Evolutionary conservation across 2,888 invertebrate genomes (phyloP).

Genomic region (Campoplex capitator): DNA sequence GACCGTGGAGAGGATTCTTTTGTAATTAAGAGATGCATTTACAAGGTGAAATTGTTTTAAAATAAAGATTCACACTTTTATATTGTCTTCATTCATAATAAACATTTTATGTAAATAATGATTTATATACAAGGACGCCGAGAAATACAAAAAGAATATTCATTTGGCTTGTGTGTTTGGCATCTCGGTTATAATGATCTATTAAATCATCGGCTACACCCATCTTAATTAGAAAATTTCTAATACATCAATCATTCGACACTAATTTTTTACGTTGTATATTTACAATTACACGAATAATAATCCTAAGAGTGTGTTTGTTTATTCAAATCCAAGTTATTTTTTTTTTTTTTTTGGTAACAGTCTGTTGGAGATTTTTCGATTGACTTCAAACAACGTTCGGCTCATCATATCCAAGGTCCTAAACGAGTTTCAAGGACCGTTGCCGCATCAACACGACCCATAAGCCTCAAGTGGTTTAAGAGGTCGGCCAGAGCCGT

Average conservation of each 20-base stretch:
- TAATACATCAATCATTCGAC: slow-evolving; percentile 70
- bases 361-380: slow-evolving; percentile 31
- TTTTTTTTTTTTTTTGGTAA: slow-evolving; percentile 6
- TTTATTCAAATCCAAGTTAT: slow-evolving; percentile 20
- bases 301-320: slow-evolving; percentile 50
- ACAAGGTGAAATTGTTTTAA: not conserved
- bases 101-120: slow-evolving; percentile 73
- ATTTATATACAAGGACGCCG: slow-evolving; percentile 76
- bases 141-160: slow-evolving; percentile 55
- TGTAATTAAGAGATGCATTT: not conserved
- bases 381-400: slow-evolving; percentile 44
- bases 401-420: slow-evolving; percentile 75
- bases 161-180: slow-evolving; percentile 59
- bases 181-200: slow-evolving; percentile 57
- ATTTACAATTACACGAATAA: slow-evolving; percentile 74
- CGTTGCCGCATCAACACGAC: slow-evolving; percentile 92
- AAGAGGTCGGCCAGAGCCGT: slow-evolving; percentile 92
- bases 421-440: slow-evolving; percentile 87
- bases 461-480: slow-evolving; percentile 93
- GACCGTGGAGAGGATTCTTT: not conserved
- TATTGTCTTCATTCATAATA: slow-evolving; percentile 23
- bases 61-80: not conserved
- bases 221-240: slow-evolving; percentile 41
- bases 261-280: slow-evolving; percentile 68
- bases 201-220: slow-evolving; percentile 60